Percentiles rank a stretch among this genome's conserved stretches.
Evolutionary conservation across 2,797 vertebrate species (phyloP).

Genomic region (Bothrops alternatus): DNA sequence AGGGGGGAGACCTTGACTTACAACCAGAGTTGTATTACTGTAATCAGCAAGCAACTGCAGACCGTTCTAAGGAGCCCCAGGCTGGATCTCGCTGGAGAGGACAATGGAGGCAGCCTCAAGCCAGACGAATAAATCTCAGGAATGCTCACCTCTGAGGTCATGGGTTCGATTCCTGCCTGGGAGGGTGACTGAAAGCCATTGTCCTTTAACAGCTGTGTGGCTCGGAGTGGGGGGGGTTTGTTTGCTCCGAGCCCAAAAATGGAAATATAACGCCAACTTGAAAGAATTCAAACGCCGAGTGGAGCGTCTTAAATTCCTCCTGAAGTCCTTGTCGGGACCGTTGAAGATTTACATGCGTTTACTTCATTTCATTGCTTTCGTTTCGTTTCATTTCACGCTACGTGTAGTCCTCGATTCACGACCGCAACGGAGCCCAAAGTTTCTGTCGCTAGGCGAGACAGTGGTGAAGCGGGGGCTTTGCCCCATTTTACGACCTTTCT

Average conservation of each 20-base stretch:
- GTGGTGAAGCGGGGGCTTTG: not conserved
- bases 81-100: not conserved
- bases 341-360: not conserved
- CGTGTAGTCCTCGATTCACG: not conserved
- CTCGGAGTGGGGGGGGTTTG: not conserved
- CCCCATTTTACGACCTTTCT: not conserved
- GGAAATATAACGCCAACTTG: not conserved
- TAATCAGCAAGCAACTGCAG: not conserved
- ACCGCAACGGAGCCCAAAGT: not conserved
- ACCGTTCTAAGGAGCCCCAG: not conserved
- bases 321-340: not conserved
- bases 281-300: not conserved
- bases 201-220: conserved; percentile 15
- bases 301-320: not conserved
- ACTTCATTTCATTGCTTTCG: not conserved
- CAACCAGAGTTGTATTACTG: not conserved
- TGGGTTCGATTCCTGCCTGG: conserved; percentile 1
- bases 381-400: not conserved
- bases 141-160: conserved; percentile 10
- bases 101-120: not conserved
- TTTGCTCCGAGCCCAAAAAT: not conserved
- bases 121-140: not conserved
- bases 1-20: not conserved
- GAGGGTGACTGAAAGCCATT: conserved; percentile 17
- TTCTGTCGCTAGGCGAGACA: not conserved